Evolutionary conservation across 2,888 invertebrate genomes (phyloP), one percentile per base, ranked within the genome.

Genomic region (Eurois occulta): DNA sequence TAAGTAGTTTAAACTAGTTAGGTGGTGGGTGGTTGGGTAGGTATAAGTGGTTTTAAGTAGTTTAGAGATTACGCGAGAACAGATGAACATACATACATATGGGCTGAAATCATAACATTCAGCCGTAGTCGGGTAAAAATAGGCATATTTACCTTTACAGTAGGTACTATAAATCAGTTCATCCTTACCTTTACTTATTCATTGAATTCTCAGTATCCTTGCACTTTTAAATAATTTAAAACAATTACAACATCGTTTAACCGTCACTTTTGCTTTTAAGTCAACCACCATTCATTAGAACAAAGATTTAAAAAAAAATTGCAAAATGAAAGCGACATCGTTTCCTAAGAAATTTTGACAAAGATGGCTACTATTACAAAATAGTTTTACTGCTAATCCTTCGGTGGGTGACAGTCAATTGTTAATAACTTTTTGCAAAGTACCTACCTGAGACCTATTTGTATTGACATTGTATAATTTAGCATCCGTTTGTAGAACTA

Each of bases 171-270:
- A 28, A 60, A 41, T 62, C 10, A 24, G 10, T 46, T 13, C n/a
- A 68, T 28, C 10, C 28, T 21, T 28, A 24, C 28, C 1, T 21
- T 46, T 13, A 43, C 24, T 32, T 24, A 41, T 21, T 72, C 18
- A 18, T 3, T 4, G 4, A 43, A n/a, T 74, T 74, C 74, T 35
- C 35, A 21, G 74, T 35, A 58, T 21, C 28, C 58, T 75, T 75
- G 58, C 46, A 75, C 60, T 60, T 75, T 60, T 32, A 75, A 75
- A 38, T 18, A 28, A 38, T 38, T 28, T 60, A 32, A 28, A 75
- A 75, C 75, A 46, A 60, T 46, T 5, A 38, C 1, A 38, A 16
- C 13, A 18, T 28, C 13, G 58, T 75, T 13, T 46, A 11, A 38
- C 8, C 28, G 10, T 32, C 28, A 60, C 76, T 75, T 46, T 75